Evolutionary conservation across 1,140 invertebrate genomes (phyloP).

Genomic region (Drosophila navojoa): DNA sequence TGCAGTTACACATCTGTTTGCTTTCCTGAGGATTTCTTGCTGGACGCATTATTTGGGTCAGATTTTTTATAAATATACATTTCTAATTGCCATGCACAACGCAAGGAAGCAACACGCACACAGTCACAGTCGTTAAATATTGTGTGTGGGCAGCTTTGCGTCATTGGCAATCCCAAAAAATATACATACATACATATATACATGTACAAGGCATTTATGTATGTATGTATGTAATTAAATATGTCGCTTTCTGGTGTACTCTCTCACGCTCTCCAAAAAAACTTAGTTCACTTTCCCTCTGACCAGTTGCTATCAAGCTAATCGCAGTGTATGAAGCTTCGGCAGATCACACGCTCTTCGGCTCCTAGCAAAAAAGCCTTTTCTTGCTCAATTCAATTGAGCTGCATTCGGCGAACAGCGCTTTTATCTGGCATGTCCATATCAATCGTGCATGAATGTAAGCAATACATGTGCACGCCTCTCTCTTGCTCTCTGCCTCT

Average conservation of each 20-base stretch:
- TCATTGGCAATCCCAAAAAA: conserved; percentile 46
- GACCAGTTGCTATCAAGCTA: conserved; percentile 22
- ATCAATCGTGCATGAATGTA: conserved; percentile 36
- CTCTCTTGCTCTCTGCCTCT: too few species aligned
- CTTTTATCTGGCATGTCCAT: conserved; percentile 66
- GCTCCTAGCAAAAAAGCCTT: conserved; percentile 25
- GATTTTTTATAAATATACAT: conserved; percentile 68
- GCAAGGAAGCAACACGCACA: conserved; percentile 56
- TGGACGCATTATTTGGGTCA: conserved; percentile 68
- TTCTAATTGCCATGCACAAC: conserved; percentile 56
- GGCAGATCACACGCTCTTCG: conserved; percentile 1
- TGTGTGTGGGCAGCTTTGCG: conserved; percentile 20
- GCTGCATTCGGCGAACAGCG: conserved; percentile 37
- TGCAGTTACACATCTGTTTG: conserved; percentile 7
- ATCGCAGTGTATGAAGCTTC: conserved; percentile 30
- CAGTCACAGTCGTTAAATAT: conserved; percentile 4
- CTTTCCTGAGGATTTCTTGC: conserved; percentile 64
- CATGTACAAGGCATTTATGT: background rate
- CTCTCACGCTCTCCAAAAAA: conserved; percentile 6
- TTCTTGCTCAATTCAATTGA: conserved; percentile 1
- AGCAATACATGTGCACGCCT: conserved; percentile 14
- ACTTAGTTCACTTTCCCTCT: conserved; percentile 7
- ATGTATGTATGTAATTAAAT: conserved; percentile 8
- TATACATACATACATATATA: conserved; percentile 1
- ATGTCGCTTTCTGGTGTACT: conserved; percentile 19